Evolutionary conservation across 1,140 invertebrate species (phyloP), one percentile per base, ranked within the genome.

Genomic region (Macrobrachium rosenbergii): DNA sequence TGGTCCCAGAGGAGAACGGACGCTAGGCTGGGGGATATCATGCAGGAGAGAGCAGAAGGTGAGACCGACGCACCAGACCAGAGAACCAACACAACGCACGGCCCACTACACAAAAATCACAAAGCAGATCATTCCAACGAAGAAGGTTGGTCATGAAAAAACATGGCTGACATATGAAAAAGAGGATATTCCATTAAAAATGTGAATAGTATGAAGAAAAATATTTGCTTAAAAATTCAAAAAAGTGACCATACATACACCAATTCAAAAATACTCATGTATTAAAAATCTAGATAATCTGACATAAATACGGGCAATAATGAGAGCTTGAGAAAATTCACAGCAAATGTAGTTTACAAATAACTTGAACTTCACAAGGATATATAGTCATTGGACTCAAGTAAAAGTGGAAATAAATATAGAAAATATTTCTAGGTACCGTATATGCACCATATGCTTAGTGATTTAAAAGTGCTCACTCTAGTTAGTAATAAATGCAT

Each of bases 41-140:
- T 84, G 82, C 82, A 84, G 82, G 82, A 84, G 60, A 83, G 82
- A 84, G 73, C 58, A 59, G 73, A 77, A 84, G 73, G 73, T 77
- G 23, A 77, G 67, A 84, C 59, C 75, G 59, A 77, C 73, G 82
- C 73, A 76, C 72, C 82, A 28, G 75, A 84, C 82, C 82, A 84
- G 72, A 77, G 82, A 84, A 72, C 82, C 82, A 84, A 84, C 82
- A 84, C 73, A 84, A 84, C 73, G 72, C 82, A 84, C 82, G 82
- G 82, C 82, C 82, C 82, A 84, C 82, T 84, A 84, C 82, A 84
- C 82, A 84, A 84, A 84, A 84, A 84, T 77, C 82, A 84, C 82
- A 84, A 84, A 84, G 82, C 82, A 84, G 73, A 84, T 77, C 82
- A 84, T 84, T 84, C 82, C 73, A 84, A 84, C 82, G 60, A 84